These are phyloP conservation scores for Tiphia femorata DNA, from an alignment of 2,888 invertebrate species.

Conservation along the genomic window DNA sequence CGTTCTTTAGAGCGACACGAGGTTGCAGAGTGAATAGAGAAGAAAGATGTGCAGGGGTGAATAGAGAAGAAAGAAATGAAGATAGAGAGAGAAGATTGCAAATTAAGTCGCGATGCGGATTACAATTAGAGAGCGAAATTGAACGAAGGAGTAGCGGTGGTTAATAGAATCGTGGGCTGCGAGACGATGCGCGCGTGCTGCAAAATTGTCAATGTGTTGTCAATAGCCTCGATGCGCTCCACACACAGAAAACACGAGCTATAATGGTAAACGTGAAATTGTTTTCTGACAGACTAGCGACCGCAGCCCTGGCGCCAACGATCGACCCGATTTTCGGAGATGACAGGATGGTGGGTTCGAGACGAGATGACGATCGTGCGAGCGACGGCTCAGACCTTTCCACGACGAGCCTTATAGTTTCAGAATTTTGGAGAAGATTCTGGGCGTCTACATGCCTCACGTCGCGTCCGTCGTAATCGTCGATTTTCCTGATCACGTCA, in stretches of 20 bases:
- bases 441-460: slow-evolving; percentile 93
- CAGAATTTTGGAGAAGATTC: slow-evolving; percentile 86
- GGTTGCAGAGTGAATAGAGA: too few species aligned
- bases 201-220: too few species aligned
- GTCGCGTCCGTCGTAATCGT: slow-evolving; percentile 89
- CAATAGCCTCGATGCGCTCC: background rate
- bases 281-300: slow-evolving; percentile 61
- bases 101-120: too few species aligned
- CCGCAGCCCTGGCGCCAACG: slow-evolving; percentile 56
- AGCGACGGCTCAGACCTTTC: slow-evolving; percentile 76
- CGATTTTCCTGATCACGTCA: slow-evolving; percentile 91
- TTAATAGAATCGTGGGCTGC: too few species aligned
- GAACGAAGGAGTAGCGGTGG: too few species aligned
- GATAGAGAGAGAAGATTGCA: background rate
- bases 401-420: slow-evolving; percentile 83
- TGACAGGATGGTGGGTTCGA: slow-evolving; percentile 45
- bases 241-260: background rate
- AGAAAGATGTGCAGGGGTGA: background rate
- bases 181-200: too few species aligned
- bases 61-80: background rate
- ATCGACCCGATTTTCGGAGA: slow-evolving; percentile 54
- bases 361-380: slow-evolving; percentile 46
- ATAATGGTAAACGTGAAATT: slow-evolving; percentile 34
- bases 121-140: background rate
- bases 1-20: too few species aligned